Evolutionary conservation across 2,797 vertebrate species (phyloP).

Genomic region (Cheirogaleus major): DNA sequence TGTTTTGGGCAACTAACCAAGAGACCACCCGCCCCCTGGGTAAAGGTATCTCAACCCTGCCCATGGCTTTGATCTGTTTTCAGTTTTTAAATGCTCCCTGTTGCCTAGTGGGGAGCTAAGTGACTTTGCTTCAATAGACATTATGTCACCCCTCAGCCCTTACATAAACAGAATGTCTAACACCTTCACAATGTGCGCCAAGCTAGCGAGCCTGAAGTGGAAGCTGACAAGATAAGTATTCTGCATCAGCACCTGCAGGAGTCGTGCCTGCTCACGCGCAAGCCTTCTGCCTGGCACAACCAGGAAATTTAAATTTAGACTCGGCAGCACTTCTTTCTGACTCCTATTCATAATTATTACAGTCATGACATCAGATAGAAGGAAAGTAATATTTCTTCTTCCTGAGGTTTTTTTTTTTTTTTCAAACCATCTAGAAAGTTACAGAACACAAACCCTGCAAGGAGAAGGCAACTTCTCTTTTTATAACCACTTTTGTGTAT

Average conservation of each 20-base stretch:
- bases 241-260: conserved; percentile 41
- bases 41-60: conserved; percentile 47
- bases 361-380: conserved; percentile 42
- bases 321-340: neutral
- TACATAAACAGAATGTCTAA: conserved; percentile 86
- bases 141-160: conserved; percentile 85
- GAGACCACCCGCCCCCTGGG: conserved; percentile 20
- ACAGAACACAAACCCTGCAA: neutral
- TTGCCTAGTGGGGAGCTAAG: conserved; percentile 78
- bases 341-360: conserved; percentile 2
- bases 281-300: neutral
- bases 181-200: conserved; percentile 67
- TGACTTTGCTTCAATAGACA: conserved; percentile 85
- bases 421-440: conserved; percentile 11
- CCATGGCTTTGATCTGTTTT: conserved; percentile 80
- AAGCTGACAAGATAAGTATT: conserved; percentile 84
- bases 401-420: neutral
- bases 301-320: conserved; percentile 39
- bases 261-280: neutral
- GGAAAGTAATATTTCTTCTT: conserved; percentile 59
- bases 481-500: neutral
- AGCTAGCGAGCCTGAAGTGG: neutral
- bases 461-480: neutral
- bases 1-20: conserved; percentile 40
- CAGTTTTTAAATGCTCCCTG: conserved; percentile 83